Base-by-base conservation (phyloP, 2,888 invertebrate species). In the Eupsilia transversa region DNA sequence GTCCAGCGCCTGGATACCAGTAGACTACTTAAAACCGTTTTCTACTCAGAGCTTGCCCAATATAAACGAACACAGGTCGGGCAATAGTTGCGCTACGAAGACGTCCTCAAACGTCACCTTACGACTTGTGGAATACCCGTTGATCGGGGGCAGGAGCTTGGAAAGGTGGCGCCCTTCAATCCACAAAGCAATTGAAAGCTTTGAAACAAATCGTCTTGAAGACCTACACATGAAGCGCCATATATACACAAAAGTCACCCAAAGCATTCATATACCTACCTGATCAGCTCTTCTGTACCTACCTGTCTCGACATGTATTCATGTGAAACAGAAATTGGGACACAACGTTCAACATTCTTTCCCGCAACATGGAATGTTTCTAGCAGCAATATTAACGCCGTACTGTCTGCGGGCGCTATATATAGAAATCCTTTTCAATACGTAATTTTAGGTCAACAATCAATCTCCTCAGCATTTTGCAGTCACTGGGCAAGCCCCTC, bases 401-500 rank as follows among this genome's bases (percentile, higher is more conserved):
- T 2, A 27, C 23, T 35, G 17, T 49, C 56, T 49, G 27, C n/a
- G 9, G 20, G 14, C 6, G 46, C 54, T 79, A 72, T 41, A 54
- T 27, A 77, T 79, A 77, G 46, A 79, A 61, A 49, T 77, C n/a
- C 30, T 41, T 61, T 79, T 72, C 79, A 72, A 72, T 61, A 38
- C 14, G 10, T 30, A 6, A 57, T 75, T 69, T 75, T 72, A 54
- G 76, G 81, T 81, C 81, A 77, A 77, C 80, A 79, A 61, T 79
- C 76, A 77, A 61, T 79, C 72, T 76, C 75, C 59, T 69, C 20
- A 43, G 38, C 9, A 49, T 41, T 69, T 20, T n/a, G 57, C 41
- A 67, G 33, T 59, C n/a, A 52, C 7, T 43, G 79, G 49, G 10
- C 43, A 46, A 52, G 30, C 60, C 79, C 60, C 79, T 60, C 60